These are phyloP conservation scores for Pammene aurita DNA, from an alignment of 2,888 invertebrate genomes.

Conservation along the genomic window DNA sequence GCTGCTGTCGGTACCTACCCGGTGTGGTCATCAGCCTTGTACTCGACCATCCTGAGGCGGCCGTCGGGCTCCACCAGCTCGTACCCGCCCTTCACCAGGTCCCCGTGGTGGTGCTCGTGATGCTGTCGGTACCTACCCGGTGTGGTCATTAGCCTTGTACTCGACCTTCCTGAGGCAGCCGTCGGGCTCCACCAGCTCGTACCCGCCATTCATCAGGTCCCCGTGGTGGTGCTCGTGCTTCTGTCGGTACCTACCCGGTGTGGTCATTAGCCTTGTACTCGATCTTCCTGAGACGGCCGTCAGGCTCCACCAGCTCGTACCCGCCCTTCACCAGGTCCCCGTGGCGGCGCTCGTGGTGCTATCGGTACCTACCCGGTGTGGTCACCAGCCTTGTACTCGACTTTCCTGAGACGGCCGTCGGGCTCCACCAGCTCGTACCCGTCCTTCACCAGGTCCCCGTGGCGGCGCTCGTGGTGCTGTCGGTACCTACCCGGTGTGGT, in stretches of 20 bases:
- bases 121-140: constrained; percentile 59
- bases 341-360: no score
- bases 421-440: neutral
- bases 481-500: neutral
- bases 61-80: constrained; percentile 85
- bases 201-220: neutral
- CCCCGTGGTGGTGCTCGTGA: neutral
- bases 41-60: constrained; percentile 85
- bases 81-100: neutral
- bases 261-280: constrained; percentile 86
- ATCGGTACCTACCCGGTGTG: constrained; percentile 67
- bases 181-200: neutral
- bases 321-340: constrained; percentile 83
- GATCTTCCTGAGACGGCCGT: constrained; percentile 85
- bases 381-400: constrained; percentile 86
- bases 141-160: constrained; percentile 85
- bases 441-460: neutral
- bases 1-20: constrained; percentile 56
- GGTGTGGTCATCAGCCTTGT: constrained; percentile 84
- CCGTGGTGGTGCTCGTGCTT: no score
- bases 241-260: constrained; percentile 62
- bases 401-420: constrained; percentile 78
- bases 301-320: constrained; percentile 85
- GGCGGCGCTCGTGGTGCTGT: neutral
- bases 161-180: constrained; percentile 81